phyloP scores from a whole-genome alignment of 1,140 invertebrate species.

The Scylla paramamosain region DNA sequence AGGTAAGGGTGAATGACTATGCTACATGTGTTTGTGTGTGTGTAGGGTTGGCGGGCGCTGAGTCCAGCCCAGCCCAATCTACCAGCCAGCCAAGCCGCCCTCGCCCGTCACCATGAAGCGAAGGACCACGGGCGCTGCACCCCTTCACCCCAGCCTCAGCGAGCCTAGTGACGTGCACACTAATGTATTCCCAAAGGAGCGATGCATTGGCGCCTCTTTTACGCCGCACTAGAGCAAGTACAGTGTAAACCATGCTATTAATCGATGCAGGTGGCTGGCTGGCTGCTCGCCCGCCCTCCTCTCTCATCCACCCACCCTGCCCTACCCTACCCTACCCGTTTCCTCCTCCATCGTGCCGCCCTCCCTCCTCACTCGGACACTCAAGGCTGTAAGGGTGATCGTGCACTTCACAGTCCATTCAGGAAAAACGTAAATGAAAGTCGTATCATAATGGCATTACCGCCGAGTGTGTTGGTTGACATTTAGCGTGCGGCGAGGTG shows the following conservation, averaged over 20 bases:
- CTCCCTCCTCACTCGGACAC: background rate
- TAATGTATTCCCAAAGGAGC: no score
- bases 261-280: background rate
- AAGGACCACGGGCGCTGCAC: no score
- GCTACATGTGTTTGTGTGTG: no score
- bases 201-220: background rate
- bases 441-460: background rate
- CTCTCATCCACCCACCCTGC: background rate
- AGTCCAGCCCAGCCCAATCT: no score
- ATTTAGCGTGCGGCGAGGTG: background rate
- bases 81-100: no score
- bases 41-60: no score
- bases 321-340: no score
- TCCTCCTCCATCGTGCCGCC: no score
- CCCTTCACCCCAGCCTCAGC: no score
- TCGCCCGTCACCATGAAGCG: no score
- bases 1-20: background rate
- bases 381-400: background rate
- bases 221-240: background rate
- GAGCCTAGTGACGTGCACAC: no score
- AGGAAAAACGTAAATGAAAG: background rate
- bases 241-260: background rate
- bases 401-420: background rate
- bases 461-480: background rate
- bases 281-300: background rate